Evolutionary conservation across 2,888 invertebrate species (phyloP), one percentile per base, ranked within the genome.

Genomic region (Elysia crispata): DNA sequence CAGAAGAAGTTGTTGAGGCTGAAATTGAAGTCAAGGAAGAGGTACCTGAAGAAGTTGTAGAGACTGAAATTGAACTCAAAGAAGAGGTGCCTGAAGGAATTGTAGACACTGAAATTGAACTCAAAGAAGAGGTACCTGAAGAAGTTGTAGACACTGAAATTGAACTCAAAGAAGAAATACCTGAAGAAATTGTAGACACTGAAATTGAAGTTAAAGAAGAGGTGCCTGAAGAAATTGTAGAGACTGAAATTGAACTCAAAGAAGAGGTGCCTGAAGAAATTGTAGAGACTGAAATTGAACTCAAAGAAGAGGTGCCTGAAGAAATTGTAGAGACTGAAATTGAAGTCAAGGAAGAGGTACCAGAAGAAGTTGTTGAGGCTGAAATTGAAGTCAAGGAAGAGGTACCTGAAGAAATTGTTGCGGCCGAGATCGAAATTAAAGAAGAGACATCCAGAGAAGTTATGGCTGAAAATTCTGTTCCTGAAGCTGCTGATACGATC

Each of bases 211-310:
- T 78, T 25, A 79, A 77, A n/a, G 79, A 80, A 60, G 79, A 78
- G 20, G 66, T 79, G 18, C 91, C 95, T 74, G 94, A 95, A 90
- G 92, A 93, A 73, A 94, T 94, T 85, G 94, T 94, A 87, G 89
- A 72, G 67, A 77, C 70, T 62, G 76, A 84, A 30, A 81, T 86
- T 60, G 81, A 85, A 66, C 77, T 77, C 66, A 75, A 57, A 62
- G 76, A 78, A 66, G 76, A 77, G 33, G 82, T 81, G 60, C 28
- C 81, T 31, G 83, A 86, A 76, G 87, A 88, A 82, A 86, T 87
- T 77, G 72, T 3, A 95, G 95, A 86, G 91, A 94, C 94, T 95
- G 74, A 76, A n/a, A 72, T 66, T 28, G 74, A 79, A 60, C 57
- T 60, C 41, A 76, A 75, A 15, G 72, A 70, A 86, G 86, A 76